Percentiles rank a stretch among this genome's conserved stretches.
Conservation (phyloP, 1,140 invertebrate genomes). For the Chironomus striatipennis region DNA sequence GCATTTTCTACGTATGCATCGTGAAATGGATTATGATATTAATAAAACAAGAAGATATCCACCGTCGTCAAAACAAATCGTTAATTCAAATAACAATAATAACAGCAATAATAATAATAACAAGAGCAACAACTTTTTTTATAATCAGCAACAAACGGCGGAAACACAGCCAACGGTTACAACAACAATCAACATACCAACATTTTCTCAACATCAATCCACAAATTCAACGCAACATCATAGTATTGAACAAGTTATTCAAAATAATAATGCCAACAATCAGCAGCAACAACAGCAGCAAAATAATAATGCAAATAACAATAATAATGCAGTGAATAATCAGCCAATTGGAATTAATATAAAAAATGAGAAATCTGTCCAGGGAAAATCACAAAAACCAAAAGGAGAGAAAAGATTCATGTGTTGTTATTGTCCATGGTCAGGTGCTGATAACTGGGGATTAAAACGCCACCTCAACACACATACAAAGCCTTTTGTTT, state of each 20-base stretch:
- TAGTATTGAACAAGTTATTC: slow-evolving; percentile 15
- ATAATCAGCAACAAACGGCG: not conserved
- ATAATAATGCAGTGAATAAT: not conserved
- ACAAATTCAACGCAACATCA: not conserved
- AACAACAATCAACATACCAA: slow-evolving; percentile 6
- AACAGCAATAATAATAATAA: slow-evolving; percentile 2
- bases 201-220: not conserved
- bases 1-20: slow-evolving; percentile 83
- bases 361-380: slow-evolving; percentile 37
- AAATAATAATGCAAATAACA: too few species aligned
- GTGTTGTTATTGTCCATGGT: slow-evolving; percentile 83
- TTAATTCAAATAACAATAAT: slow-evolving; percentile 8
- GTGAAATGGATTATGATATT: slow-evolving; percentile 76
- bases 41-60: slow-evolving; percentile 54
- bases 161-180: not conserved
- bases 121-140: not conserved
- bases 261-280: not conserved
- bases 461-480: slow-evolving; percentile 85
- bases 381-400: slow-evolving; percentile 32
- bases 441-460: slow-evolving; percentile 89
- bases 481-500: slow-evolving; percentile 82
- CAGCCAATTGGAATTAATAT: slow-evolving; percentile 31
- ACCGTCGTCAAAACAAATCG: not conserved
- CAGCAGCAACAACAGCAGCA: too few species aligned
- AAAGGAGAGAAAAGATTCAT: slow-evolving; percentile 58